phyloP scores from a whole-genome alignment of 2,113 vertebrate genomes.

The Pelecanoides urinatrix region DNA sequence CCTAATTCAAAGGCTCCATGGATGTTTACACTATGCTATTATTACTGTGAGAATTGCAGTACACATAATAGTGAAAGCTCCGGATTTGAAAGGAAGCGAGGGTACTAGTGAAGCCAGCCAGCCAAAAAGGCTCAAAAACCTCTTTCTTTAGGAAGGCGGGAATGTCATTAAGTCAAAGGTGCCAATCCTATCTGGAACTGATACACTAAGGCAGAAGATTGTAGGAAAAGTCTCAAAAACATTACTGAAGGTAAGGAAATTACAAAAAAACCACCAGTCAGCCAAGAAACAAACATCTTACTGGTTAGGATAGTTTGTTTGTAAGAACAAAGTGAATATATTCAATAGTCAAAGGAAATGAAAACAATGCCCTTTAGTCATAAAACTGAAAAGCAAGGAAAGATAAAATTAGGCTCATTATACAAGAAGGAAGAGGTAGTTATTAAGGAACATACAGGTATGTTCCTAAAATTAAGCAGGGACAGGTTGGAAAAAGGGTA shows the following conservation, averaged over 20 bases:
- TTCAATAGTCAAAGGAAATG: neutral
- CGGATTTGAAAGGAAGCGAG: neutral
- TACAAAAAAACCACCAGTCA: neutral
- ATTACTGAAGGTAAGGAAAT: neutral
- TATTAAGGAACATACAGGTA: neutral
- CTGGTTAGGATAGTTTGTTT: neutral
- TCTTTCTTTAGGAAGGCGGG: neutral
- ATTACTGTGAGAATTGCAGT: neutral
- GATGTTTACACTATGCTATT: neutral
- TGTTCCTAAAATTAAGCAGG: neutral
- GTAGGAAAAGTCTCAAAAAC: neutral
- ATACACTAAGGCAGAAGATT: neutral
- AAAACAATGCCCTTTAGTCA: neutral
- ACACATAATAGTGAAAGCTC: neutral
- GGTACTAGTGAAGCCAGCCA: neutral
- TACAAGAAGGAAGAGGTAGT: neutral
- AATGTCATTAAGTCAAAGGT: neutral
- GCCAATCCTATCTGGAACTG: neutral
- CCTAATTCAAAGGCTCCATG: neutral
- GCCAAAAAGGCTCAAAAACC: neutral
- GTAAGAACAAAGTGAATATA: neutral
- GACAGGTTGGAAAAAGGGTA: neutral
- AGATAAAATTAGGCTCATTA: neutral
- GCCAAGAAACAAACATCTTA: neutral
- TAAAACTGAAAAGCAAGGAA: neutral